Evolutionary conservation across 2,113 vertebrate species (phyloP).

Genomic region (Lynx canadensis): DNA sequence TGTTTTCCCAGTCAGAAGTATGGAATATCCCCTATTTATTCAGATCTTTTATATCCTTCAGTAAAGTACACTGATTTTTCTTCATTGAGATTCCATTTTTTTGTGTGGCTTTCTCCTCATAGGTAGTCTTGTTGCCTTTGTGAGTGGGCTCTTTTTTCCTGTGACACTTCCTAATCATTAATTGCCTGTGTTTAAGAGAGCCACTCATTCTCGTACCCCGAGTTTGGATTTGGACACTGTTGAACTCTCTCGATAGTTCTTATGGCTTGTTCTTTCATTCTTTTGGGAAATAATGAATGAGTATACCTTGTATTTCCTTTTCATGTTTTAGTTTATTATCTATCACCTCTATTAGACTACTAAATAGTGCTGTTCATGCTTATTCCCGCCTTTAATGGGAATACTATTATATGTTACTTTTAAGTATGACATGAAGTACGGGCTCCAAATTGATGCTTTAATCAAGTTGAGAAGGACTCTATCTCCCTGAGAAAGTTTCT

Average conservation of each 20-base stretch:
- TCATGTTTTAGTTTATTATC: constrained; percentile 13
- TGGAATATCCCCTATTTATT: background rate
- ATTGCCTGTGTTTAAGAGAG: background rate
- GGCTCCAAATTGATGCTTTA: background rate
- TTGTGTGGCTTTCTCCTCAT: background rate
- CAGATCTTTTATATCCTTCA: background rate
- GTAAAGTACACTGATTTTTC: constrained; percentile 34
- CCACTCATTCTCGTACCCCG: background rate
- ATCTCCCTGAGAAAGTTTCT: background rate
- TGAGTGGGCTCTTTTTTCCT: background rate
- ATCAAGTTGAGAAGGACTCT: background rate
- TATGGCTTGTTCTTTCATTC: background rate
- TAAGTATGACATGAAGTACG: background rate
- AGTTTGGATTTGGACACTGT: background rate
- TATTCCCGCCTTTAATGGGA: constrained; percentile 29
- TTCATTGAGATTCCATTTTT: background rate
- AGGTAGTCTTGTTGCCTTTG: background rate
- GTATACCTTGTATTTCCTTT: background rate
- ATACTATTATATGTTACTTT: constrained; percentile 38
- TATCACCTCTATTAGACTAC: background rate
- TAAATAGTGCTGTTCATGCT: background rate
- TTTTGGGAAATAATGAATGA: background rate
- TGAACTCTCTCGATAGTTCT: background rate
- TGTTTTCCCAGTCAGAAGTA: background rate
- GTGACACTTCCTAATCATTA: background rate